These are phyloP conservation scores for Thecophora atra DNA, from an alignment of 2,888 invertebrate species.

Conservation along the genomic window DNA sequence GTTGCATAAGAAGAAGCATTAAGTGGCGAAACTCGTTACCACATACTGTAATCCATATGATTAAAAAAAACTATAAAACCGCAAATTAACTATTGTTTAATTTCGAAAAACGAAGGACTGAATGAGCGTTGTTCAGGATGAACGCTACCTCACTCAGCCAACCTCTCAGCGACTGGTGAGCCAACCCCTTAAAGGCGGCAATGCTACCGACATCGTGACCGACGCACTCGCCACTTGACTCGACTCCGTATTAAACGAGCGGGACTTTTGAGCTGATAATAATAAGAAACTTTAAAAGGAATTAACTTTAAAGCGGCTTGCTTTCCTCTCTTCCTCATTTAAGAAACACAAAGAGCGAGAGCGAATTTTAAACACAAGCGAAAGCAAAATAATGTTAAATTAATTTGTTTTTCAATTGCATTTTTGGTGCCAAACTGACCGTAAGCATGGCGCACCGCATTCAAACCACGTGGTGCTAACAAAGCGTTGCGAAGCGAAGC, in stretches of 20 bases:
- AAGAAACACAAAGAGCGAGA: constrained; percentile 9
- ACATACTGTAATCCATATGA: constrained; percentile 31
- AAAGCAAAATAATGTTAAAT: constrained; percentile 19
- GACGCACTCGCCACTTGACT: neutral
- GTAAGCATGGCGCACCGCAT: constrained; percentile 32
- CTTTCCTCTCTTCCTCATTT: constrained; percentile 8
- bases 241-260: constrained; percentile 23
- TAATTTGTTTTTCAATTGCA: constrained; percentile 31
- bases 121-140: neutral
- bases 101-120: constrained; percentile 14
- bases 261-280: constrained; percentile 35
- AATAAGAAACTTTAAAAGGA: neutral
- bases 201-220: neutral
- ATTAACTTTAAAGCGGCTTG: neutral
- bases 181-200: constrained; percentile 1
- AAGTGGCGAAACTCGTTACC: constrained; percentile 39
- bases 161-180: neutral
- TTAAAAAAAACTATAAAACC: constrained; percentile 36
- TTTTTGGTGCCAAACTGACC: constrained; percentile 41
- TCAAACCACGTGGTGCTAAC: constrained; percentile 44
- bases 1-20: constrained; percentile 15
- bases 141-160: neutral
- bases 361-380: constrained; percentile 12
- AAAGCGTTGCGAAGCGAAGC: constrained; percentile 50
- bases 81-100: constrained; percentile 40